Percentiles rank a stretch among this genome's conserved stretches.
Evolutionary conservation across 2,888 invertebrate species (phyloP).

Genomic region (Trissolcus brochymenae): DNA sequence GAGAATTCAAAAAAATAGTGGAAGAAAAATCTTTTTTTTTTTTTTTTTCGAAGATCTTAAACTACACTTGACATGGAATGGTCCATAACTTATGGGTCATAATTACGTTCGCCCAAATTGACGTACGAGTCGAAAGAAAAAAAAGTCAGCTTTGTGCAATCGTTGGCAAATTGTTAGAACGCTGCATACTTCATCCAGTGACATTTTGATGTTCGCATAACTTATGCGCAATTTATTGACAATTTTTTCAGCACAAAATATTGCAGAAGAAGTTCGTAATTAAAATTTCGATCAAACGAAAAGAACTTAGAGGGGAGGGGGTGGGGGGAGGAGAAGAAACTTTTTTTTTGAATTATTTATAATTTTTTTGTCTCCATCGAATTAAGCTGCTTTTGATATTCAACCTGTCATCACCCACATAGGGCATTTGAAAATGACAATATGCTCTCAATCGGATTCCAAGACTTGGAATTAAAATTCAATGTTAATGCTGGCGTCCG

Average conservation of each 20-base stretch:
- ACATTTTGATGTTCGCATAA: slow-evolving; percentile 35
- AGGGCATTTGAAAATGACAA: background rate
- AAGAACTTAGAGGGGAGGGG: too few species aligned
- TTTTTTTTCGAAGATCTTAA: slow-evolving; percentile 31
- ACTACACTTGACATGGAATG: slow-evolving; percentile 51
- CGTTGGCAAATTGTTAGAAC: slow-evolving; percentile 32
- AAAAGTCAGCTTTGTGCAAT: slow-evolving; percentile 16
- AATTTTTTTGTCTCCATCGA: background rate
- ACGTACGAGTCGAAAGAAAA: slow-evolving; percentile 21
- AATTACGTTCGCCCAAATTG: slow-evolving; percentile 44
- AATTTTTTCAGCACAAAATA: background rate
- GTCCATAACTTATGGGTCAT: slow-evolving; percentile 47
- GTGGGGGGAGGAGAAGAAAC: too few species aligned
- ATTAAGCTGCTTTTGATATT: background rate
- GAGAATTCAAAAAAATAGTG: slow-evolving; percentile 20
- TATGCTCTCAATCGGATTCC: background rate
- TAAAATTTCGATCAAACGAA: background rate
- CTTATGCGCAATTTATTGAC: slow-evolving; percentile 25
- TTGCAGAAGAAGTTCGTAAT: background rate
- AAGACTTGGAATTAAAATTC: slow-evolving; percentile 5
- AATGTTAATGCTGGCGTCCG: slow-evolving; percentile 12
- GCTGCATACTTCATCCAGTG: slow-evolving; percentile 30
- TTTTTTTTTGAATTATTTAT: too few species aligned
- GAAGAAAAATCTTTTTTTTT: background rate
- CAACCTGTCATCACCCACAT: slow-evolving; percentile 5